Percentiles rank a stretch among this genome's conserved stretches.
These are phyloP conservation scores for Synergus japonicus DNA, from an alignment of 2,888 invertebrate species.

Conservation along the genomic window DNA sequence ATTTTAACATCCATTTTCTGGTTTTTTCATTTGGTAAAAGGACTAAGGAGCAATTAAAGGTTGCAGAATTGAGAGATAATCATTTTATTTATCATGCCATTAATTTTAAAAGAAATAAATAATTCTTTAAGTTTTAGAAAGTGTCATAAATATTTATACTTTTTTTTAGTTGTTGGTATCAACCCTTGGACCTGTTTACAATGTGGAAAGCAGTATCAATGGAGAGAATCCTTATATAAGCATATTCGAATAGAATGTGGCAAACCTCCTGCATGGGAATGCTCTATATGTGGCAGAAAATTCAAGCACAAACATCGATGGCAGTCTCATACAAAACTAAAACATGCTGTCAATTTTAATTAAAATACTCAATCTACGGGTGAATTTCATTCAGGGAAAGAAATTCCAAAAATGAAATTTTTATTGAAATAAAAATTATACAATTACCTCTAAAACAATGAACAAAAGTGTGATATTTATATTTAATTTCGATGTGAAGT, in stretches of 20 bases:
- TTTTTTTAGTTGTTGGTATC: constrained; percentile 17
- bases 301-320: constrained; percentile 82
- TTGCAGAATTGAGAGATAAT: not conserved
- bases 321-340: constrained; percentile 52
- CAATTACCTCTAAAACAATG: not conserved
- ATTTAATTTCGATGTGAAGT: not conserved
- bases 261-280: constrained; percentile 79
- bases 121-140: not conserved
- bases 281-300: constrained; percentile 80
- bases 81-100: not conserved
- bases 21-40: not conserved
- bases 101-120: not conserved
- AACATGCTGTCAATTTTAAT: not conserved
- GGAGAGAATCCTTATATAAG: constrained; percentile 64
- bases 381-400: not conserved
- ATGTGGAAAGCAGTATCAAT: constrained; percentile 72
- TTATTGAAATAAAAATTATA: not conserved
- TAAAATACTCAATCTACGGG: not conserved
- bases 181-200: constrained; percentile 38
- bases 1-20: not conserved
- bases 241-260: constrained; percentile 64
- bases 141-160: constrained; percentile 4
- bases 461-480: not conserved
- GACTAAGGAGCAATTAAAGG: not conserved
- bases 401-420: not conserved